Evolutionary conservation across 2,797 vertebrate species (phyloP).

Genomic region (Pseudochromis fuscus): DNA sequence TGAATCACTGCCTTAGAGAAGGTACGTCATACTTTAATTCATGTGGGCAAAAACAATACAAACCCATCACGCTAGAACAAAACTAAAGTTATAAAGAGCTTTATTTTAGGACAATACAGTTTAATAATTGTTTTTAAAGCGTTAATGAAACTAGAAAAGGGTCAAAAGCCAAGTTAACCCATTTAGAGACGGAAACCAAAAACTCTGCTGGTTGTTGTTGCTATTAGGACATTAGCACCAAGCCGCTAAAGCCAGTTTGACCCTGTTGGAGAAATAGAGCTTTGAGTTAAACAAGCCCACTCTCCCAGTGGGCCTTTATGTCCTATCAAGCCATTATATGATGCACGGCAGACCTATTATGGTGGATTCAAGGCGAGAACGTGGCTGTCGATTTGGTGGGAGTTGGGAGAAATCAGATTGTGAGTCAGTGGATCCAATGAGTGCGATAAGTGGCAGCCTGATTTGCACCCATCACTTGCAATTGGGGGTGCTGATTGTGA

Average conservation of each 20-base stretch:
- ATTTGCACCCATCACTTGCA: conserved; percentile 65
- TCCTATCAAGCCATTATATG: conserved; percentile 63
- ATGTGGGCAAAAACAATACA: not conserved
- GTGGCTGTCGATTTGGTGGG: conserved; percentile 47
- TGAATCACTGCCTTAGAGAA: conserved; percentile 14
- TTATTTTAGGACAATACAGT: too few relatives aligned
- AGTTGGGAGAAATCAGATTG: conserved; percentile 44
- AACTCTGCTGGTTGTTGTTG: conserved; percentile 24
- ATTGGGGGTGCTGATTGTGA: conserved; percentile 48
- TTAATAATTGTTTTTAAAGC: too few relatives aligned
- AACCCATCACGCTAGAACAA: not conserved
- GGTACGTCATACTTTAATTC: not conserved
- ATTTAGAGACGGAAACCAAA: conserved; percentile 8
- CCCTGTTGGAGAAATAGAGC: conserved; percentile 41
- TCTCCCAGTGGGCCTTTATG: conserved; percentile 38
- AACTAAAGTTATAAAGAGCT: not conserved
- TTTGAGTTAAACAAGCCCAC: conserved; percentile 34
- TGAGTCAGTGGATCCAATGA: conserved; percentile 48
- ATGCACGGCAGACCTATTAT: conserved; percentile 39
- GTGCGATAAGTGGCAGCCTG: conserved; percentile 55
- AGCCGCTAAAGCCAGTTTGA: conserved; percentile 30
- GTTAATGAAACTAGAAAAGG: too few relatives aligned
- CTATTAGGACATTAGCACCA: conserved; percentile 38
- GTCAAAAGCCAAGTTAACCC: conserved; percentile 6
- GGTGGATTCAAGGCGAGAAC: conserved; percentile 48